These are phyloP conservation scores for Tineola bisselliella DNA, from an alignment of 2,888 invertebrate species.

Conservation along the genomic window DNA sequence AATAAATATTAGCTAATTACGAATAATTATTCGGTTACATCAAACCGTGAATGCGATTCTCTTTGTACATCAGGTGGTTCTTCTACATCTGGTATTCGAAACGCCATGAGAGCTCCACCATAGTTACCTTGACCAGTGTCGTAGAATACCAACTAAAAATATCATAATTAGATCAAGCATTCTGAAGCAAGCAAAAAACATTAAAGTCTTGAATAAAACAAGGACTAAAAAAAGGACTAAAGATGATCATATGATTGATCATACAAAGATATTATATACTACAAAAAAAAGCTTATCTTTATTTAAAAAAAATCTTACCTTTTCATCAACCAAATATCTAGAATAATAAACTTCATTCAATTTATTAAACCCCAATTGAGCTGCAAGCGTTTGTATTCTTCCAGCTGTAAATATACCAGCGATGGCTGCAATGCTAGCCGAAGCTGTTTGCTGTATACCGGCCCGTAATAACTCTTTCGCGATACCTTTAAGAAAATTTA, in stretches of 20 bases:
- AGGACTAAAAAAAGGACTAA: too few species aligned
- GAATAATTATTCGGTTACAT: conserved; percentile 12
- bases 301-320: conserved; percentile 34
- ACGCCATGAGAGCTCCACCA: conserved; percentile 54
- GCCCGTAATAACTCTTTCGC: conserved; percentile 48
- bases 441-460: conserved; percentile 36
- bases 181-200: too few species aligned
- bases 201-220: too few species aligned
- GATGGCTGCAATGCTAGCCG: conserved; percentile 44
- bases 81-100: conserved; percentile 41
- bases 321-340: conserved; percentile 39
- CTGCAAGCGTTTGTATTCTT: conserved; percentile 34
- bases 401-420: conserved; percentile 46
- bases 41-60: conserved; percentile 43
- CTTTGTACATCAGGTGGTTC: conserved; percentile 32
- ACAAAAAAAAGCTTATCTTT: too few species aligned
- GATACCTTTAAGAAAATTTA: conserved; percentile 31
- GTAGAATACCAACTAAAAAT: conserved; percentile 42
- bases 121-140: conserved; percentile 54
- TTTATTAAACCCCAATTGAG: conserved; percentile 44
- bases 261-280: too few species aligned
- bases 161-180: too few species aligned
- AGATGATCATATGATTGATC: too few species aligned
- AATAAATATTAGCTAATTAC: not conserved
- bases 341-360: conserved; percentile 46